Evolutionary conservation across 1,140 invertebrate genomes (phyloP).

Genomic region (Drosophila lacteicornis): DNA sequence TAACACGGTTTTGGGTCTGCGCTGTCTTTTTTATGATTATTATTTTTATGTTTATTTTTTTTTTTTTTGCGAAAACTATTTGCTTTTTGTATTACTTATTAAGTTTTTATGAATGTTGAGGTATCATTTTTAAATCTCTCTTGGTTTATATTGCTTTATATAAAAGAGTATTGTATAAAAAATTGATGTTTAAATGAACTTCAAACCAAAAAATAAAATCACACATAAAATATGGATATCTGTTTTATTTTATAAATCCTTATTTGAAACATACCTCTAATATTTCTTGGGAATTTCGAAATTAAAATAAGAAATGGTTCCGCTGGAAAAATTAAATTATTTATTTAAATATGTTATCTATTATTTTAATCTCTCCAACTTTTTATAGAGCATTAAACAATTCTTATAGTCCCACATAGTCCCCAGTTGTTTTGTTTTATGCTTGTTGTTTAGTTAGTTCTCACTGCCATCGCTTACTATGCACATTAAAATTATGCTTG

Average conservation of each 20-base stretch:
- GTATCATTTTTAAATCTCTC: neutral
- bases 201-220: neutral
- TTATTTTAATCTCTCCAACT: neutral
- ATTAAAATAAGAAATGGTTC: neutral
- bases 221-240: neutral
- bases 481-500: constrained; percentile 77
- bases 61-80: neutral
- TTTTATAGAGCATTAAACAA: constrained; percentile 14
- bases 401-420: neutral
- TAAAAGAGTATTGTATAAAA: no score
- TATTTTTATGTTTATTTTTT: neutral
- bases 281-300: neutral
- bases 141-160: no score
- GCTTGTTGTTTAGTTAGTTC: constrained; percentile 63
- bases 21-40: neutral
- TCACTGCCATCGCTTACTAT: constrained; percentile 38
- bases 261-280: no score
- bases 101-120: neutral
- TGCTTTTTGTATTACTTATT: neutral
- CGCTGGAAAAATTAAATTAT: neutral
- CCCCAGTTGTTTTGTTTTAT: constrained; percentile 44
- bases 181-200: neutral
- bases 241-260: no score
- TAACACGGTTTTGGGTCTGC: neutral
- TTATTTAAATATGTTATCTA: neutral